Percentiles rank a stretch among this genome's conserved stretches.
Conservation (phyloP, 2,113 vertebrate species). For the Gorilla gorilla region DNA sequence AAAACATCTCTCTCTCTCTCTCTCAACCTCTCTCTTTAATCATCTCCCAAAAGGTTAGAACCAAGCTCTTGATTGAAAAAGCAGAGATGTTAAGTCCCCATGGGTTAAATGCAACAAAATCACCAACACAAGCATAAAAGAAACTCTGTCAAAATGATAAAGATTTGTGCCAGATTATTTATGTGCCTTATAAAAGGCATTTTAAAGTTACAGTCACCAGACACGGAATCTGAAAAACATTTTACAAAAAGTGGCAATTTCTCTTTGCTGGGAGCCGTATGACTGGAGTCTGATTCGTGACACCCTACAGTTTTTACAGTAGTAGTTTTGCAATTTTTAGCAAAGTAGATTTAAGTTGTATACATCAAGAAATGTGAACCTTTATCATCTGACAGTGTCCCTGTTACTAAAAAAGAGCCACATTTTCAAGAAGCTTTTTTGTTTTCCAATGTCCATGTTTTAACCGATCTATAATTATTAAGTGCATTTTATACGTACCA, state of each 20-base stretch:
- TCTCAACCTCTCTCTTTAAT: not conserved
- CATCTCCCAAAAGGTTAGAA: not conserved
- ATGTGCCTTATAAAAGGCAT: not conserved
- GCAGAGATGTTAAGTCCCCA: not conserved
- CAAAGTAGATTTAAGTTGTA: not conserved
- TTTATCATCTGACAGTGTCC: slow-evolving; percentile 60
- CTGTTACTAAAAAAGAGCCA: slow-evolving; percentile 10
- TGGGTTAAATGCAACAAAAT: slow-evolving; percentile 22
- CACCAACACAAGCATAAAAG: slow-evolving; percentile 3
- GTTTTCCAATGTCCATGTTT: slow-evolving; percentile 24
- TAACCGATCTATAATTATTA: slow-evolving; percentile 23
- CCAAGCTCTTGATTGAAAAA: not conserved
- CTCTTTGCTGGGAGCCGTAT: not conserved
- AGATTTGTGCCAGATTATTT: not conserved
- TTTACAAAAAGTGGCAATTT: not conserved
- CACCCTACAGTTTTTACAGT: not conserved
- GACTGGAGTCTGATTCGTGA: not conserved
- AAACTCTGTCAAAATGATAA: slow-evolving; percentile 55
- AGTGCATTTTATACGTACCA: slow-evolving; percentile 81
- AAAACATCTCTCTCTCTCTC: not conserved
- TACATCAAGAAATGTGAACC: not conserved
- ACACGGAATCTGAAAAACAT: not conserved
- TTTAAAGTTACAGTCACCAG: not conserved
- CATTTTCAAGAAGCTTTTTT: slow-evolving; percentile 33
- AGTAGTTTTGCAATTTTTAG: not conserved